Base-by-base conservation (phyloP, 2,888 invertebrate genomes). In the Capitulum mitella region DNA sequence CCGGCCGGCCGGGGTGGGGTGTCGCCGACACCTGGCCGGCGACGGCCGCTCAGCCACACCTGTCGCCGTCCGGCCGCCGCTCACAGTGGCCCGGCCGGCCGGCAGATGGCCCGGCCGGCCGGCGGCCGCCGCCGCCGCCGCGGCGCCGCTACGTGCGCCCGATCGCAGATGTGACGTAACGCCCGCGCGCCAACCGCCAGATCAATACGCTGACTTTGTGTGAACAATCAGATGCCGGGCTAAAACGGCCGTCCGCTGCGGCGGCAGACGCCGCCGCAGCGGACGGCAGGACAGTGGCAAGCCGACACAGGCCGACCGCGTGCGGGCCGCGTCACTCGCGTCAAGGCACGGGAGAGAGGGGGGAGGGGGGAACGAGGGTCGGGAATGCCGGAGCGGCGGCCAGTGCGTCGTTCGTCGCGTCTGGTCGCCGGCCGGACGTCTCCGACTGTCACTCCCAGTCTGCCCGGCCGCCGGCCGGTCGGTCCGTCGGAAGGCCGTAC, bases 161-260 rank as follows among this genome's bases (percentile, higher is more conserved):
- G 70, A 70, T 40, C 37, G 40, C 70, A 40, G 40, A 40, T 22
- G 70, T 70, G 70, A 70, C 70, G 70, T 70, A 40, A 40, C n/a
- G 37, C 40, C 12, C 70, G 70, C 14, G 37, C 70, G 29, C 29
- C 64, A 32, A 10, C 70, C 70, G 40, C 70, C 70, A 70, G 70
- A 70, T 70, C 70, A 70, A 70, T 70, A 70, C 70, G 37, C 70
- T 70, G 70, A 70, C 70, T 70, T 70, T 37, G 70, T 40, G 70
- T 70, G 70, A 70, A 70, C 70, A 70, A 70, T 70, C 70, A 70
- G 70, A 70, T 70, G 70, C 70, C 37, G 29, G 37, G 70, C 70
- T 37, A 6, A 70, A 70, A 70, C 70, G 37, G 34, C 22, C 40
- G 26, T 3, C 58, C 22, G 22, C 29, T 0, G 61, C 61, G 34